These are phyloP conservation scores for Calidris pygmaea DNA, from an alignment of 2,113 vertebrate species.

Conservation along the genomic window DNA sequence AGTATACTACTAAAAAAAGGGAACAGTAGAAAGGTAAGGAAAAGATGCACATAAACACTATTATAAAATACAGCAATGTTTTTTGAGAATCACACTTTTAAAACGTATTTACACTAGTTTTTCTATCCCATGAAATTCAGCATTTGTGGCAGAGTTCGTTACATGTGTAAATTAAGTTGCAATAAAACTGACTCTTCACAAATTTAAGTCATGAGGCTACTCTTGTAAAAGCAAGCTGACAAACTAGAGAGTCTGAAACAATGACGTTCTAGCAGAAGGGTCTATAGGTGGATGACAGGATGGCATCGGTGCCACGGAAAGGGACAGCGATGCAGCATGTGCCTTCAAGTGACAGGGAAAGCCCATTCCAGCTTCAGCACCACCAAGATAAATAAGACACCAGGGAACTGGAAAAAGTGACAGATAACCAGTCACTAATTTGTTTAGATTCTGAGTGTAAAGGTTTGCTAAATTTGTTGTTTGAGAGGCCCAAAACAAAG, in stretches of 20 bases:
- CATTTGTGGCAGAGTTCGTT: background rate
- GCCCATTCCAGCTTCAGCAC: background rate
- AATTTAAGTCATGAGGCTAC: fast-evolving
- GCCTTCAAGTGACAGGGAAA: background rate
- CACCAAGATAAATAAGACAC: too few species aligned
- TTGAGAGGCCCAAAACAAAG: background rate
- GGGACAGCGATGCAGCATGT: background rate
- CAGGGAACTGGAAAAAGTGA: background rate
- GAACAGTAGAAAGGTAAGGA: background rate
- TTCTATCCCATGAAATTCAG: background rate
- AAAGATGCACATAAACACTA: background rate
- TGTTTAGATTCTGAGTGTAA: background rate
- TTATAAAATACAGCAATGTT: background rate
- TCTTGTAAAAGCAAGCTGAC: background rate
- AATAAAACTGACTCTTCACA: background rate
- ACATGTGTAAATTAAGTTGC: background rate
- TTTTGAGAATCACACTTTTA: background rate
- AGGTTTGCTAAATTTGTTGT: background rate
- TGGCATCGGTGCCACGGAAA: fast-evolving
- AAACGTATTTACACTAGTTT: background rate
- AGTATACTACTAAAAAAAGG: background rate
- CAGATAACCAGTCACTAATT: background rate
- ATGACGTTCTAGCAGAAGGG: background rate
- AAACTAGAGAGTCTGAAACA: background rate
- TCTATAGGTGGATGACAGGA: background rate